These are phyloP conservation scores for Agelaius tricolor DNA, from an alignment of 2,113 vertebrate genomes.

Conservation along the genomic window DNA sequence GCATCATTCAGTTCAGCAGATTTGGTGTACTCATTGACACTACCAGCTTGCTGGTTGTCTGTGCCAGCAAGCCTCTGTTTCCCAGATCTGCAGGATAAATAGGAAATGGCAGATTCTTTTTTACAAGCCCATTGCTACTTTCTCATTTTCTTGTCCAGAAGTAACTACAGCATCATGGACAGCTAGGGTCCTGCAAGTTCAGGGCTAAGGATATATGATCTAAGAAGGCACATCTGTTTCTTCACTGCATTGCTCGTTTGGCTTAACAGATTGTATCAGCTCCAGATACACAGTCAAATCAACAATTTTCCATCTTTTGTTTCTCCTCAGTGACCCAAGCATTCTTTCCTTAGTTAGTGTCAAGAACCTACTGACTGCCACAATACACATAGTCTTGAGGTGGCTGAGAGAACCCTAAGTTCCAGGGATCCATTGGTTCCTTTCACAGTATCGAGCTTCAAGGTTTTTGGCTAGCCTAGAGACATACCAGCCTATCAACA, in stretches of 20 bases:
- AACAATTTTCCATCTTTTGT: not conserved
- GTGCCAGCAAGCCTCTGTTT: not conserved
- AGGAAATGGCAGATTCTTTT: not conserved
- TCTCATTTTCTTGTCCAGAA: not conserved
- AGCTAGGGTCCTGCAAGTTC: not conserved
- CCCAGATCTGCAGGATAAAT: not conserved
- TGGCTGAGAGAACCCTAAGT: not conserved
- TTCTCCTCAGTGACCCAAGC: not conserved
- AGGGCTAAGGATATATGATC: not conserved
- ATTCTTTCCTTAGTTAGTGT: not conserved
- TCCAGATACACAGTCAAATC: not conserved
- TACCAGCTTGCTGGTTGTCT: not conserved
- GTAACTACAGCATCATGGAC: not conserved
- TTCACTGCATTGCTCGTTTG: not conserved
- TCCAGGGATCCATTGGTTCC: not conserved
- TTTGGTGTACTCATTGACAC: rapidly evolving
- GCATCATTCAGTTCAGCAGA: not conserved
- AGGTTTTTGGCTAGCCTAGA: not conserved
- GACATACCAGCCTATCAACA: not conserved
- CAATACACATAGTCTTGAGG: not conserved
- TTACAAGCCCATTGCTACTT: not conserved
- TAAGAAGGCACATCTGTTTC: not conserved
- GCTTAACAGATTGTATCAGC: not conserved
- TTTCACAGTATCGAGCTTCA: not conserved
- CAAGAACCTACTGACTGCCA: not conserved